These are phyloP conservation scores for Mellivora capensis DNA, from an alignment of 2,113 vertebrate species.

Conservation along the genomic window DNA sequence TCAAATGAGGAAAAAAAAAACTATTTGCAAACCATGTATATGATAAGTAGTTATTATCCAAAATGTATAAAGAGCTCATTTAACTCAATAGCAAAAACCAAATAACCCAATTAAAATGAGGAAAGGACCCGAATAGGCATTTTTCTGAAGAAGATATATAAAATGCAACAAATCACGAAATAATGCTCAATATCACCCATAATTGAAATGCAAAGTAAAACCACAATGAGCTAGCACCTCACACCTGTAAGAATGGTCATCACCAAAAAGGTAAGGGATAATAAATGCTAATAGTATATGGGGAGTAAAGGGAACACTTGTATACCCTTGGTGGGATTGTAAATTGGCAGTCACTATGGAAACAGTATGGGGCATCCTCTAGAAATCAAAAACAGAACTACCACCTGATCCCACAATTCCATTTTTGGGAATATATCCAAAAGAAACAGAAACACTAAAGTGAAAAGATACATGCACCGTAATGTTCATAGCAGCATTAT, in stretches of 20 bases:
- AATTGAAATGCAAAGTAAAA: background rate
- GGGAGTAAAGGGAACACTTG: background rate
- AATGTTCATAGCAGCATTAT: background rate
- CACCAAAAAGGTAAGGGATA: background rate
- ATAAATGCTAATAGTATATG: background rate
- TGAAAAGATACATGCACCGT: background rate
- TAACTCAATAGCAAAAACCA: background rate
- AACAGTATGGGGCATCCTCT: background rate
- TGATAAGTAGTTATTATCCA: background rate
- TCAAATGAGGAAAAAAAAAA: background rate
- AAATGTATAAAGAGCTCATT: background rate
- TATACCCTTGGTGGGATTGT: background rate
- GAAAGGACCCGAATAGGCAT: background rate
- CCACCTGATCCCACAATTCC: background rate
- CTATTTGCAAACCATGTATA: background rate
- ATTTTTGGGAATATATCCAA: background rate
- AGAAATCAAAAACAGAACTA: background rate
- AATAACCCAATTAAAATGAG: background rate
- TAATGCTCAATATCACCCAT: background rate
- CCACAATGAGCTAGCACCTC: background rate
- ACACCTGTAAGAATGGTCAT: background rate
- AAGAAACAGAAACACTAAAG: background rate
- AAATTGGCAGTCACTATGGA: background rate
- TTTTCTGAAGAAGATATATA: background rate
- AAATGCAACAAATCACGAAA: background rate